Evolutionary conservation across 2,113 vertebrate species (phyloP).

Genomic region (Oreocharis arfaki): DNA sequence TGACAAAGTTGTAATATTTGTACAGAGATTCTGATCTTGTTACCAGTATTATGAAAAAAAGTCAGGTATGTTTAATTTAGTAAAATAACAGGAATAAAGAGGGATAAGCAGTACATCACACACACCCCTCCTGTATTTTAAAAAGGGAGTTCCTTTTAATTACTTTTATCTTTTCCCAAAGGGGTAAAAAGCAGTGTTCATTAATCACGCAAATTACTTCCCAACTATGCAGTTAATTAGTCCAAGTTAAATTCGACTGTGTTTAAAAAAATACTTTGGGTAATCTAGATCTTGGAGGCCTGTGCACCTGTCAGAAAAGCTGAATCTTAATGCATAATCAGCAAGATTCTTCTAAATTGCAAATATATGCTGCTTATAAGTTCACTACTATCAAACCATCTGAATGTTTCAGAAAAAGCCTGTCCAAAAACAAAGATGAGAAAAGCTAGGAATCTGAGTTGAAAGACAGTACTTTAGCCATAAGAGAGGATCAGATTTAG

Average conservation of each 20-base stretch:
- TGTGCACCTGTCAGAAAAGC: background rate
- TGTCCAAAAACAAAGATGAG: background rate
- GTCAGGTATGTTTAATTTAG: background rate
- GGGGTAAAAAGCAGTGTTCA: background rate
- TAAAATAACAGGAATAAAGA: background rate
- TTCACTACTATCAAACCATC: background rate
- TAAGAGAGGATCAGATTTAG: background rate
- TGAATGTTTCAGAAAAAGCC: background rate
- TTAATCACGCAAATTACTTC: background rate
- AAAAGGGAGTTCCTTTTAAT: background rate
- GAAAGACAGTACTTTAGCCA: background rate
- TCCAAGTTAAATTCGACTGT: background rate
- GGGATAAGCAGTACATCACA: background rate
- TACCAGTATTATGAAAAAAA: background rate
- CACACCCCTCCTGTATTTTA: background rate
- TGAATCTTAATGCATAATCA: background rate
- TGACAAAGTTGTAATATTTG: background rate
- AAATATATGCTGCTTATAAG: background rate
- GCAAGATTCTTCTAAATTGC: background rate
- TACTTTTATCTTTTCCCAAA: background rate
- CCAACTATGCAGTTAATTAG: background rate
- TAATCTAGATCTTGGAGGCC: background rate
- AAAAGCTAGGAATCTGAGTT: background rate
- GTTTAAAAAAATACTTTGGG: background rate
- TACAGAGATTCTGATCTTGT: background rate